These are phyloP conservation scores for Furcifer pardalis DNA, from an alignment of 2,797 vertebrate genomes.

Conservation along the genomic window DNA sequence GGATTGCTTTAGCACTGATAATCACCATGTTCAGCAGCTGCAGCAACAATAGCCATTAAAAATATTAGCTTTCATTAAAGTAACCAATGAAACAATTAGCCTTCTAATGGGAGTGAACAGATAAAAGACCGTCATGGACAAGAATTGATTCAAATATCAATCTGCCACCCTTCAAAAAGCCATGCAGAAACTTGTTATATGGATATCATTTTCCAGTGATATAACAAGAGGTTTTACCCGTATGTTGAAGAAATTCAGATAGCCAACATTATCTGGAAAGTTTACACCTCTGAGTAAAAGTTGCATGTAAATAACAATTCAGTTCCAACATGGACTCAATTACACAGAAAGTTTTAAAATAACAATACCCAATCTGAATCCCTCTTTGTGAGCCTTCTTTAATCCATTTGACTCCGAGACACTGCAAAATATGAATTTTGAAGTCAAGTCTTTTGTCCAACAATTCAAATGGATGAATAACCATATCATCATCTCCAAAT, in stretches of 20 bases:
- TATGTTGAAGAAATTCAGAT: background rate
- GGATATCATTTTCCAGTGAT: background rate
- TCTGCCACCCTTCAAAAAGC: background rate
- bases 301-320: background rate
- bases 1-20: background rate
- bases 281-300: background rate
- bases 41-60: no score
- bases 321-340: background rate
- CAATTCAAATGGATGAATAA: slow-evolving; percentile 86
- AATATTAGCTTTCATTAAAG: background rate
- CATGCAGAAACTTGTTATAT: background rate
- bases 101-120: background rate
- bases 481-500: slow-evolving; percentile 83
- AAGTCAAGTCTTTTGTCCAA: slow-evolving; percentile 85
- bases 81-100: background rate
- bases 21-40: no score
- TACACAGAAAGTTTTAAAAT: background rate
- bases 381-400: slow-evolving; percentile 80
- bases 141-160: background rate
- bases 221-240: no score
- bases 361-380: slow-evolving; percentile 83
- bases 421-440: slow-evolving; percentile 82
- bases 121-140: background rate
- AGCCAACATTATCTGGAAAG: background rate
- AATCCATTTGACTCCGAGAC: slow-evolving; percentile 86